Percentiles rank a stretch among this genome's conserved stretches.
Conservation (phyloP, 2,113 vertebrate genomes). For the Clarias magur region DNA sequence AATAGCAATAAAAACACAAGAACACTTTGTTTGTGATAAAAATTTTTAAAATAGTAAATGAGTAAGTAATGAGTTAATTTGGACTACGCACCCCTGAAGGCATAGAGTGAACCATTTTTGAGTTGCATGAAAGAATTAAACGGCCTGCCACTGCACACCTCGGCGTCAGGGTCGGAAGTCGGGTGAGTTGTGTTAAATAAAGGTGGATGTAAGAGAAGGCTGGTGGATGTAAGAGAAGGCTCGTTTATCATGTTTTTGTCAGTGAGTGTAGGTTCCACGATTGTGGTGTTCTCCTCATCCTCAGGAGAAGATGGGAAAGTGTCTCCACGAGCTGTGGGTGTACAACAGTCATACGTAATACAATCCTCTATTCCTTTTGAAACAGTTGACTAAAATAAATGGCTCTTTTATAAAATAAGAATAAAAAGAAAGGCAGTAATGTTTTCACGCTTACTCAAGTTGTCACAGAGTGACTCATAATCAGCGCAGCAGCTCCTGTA, state of each 20-base stretch:
- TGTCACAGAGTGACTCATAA: constrained; percentile 74
- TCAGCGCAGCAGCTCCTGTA: constrained; percentile 93
- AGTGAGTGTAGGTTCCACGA: not conserved
- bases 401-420: not conserved
- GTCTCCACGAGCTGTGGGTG: constrained; percentile 83
- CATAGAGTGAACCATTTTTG: constrained; percentile 91
- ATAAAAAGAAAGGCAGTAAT: not conserved
- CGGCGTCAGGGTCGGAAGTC: constrained; percentile 62
- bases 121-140: constrained; percentile 88
- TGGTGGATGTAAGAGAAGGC: not conserved
- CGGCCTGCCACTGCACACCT: constrained; percentile 79
- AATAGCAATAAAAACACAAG: not conserved
- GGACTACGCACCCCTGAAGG: constrained; percentile 85
- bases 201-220: not conserved
- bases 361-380: not conserved
- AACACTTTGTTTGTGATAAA: too few species aligned
- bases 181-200: not conserved
- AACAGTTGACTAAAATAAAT: not conserved
- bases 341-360: constrained; percentile 16
- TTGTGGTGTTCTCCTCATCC: constrained; percentile 73
- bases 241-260: not conserved
- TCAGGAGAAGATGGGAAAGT: constrained; percentile 81
- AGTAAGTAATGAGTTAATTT: not conserved
- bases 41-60: too few species aligned
- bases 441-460: constrained; percentile 74